Conservation (phyloP, 1,140 invertebrate species). For the Orchestia grillus region DNA sequence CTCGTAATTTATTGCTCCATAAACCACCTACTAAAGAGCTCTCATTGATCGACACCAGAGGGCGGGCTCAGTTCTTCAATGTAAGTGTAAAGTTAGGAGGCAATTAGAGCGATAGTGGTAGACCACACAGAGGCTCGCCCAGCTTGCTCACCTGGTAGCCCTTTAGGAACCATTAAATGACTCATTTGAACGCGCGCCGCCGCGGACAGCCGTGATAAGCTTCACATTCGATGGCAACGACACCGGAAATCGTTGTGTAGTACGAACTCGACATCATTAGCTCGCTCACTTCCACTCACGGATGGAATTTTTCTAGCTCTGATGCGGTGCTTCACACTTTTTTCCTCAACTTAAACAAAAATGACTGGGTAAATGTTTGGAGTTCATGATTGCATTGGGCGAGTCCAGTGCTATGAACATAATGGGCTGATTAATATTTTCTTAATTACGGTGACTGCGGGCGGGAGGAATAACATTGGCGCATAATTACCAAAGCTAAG, state of each 20-base stretch:
- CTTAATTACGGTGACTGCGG: not conserved
- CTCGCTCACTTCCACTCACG: not conserved
- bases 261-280: not conserved
- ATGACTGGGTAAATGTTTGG: not conserved
- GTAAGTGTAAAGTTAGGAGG: constrained; percentile 31
- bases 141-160: constrained; percentile 15
- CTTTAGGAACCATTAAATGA: constrained; percentile 35
- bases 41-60: constrained; percentile 40
- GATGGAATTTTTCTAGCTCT: not conserved
- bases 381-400: not conserved
- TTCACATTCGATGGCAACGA: not conserved
- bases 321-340: not conserved
- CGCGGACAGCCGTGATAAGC: not conserved
- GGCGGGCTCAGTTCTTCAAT: constrained; percentile 37
- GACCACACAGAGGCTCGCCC: not conserved
- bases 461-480: not conserved
- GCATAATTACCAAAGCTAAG: not conserved
- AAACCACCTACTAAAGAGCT: constrained; percentile 34
- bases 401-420: not conserved
- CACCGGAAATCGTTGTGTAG: not conserved
- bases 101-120: constrained; percentile 7
- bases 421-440: not conserved
- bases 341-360: not conserved
- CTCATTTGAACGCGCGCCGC: not conserved
- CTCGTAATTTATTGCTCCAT: constrained; percentile 32